Percentiles rank a stretch among this genome's conserved stretches.
Evolutionary conservation across 2,888 invertebrate genomes (phyloP).

Genomic region (Muschampia plurimacula): DNA sequence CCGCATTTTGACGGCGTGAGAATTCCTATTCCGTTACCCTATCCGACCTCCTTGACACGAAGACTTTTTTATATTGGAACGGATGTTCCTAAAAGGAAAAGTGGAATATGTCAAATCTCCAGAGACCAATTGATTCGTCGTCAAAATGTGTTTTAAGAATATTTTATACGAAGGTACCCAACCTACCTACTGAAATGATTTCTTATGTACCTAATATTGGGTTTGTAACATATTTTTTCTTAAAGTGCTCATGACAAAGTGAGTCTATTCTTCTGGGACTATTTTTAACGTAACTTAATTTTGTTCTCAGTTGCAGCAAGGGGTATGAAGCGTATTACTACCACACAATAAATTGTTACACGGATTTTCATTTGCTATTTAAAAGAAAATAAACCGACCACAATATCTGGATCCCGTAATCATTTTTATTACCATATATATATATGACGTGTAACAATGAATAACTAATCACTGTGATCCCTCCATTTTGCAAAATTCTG

Average conservation of each 20-base stretch:
- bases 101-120: conserved; percentile 22
- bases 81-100: conserved; percentile 28
- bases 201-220: not conserved
- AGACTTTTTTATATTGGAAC: conserved; percentile 34
- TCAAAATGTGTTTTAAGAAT: conserved; percentile 15
- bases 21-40: conserved; percentile 30
- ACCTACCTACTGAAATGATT: not conserved
- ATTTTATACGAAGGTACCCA: conserved; percentile 11
- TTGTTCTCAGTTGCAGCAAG: too few relatives aligned
- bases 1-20: conserved; percentile 23
- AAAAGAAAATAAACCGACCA: not conserved
- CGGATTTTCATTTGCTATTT: too few relatives aligned
- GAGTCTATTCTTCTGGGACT: too few relatives aligned
- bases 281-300: too few relatives aligned
- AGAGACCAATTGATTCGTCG: conserved; percentile 19
- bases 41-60: conserved; percentile 22
- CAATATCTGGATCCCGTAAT: not conserved
- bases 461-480: conserved; percentile 2
- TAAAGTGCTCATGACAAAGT: not conserved
- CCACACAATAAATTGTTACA: too few relatives aligned
- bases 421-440: not conserved
- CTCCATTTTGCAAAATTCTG: not conserved
- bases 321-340: too few relatives aligned
- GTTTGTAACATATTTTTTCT: not conserved
- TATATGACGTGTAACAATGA: not conserved